phyloP scores from a whole-genome alignment of 2,113 vertebrate species.

The Nesogale talazaci region DNA sequence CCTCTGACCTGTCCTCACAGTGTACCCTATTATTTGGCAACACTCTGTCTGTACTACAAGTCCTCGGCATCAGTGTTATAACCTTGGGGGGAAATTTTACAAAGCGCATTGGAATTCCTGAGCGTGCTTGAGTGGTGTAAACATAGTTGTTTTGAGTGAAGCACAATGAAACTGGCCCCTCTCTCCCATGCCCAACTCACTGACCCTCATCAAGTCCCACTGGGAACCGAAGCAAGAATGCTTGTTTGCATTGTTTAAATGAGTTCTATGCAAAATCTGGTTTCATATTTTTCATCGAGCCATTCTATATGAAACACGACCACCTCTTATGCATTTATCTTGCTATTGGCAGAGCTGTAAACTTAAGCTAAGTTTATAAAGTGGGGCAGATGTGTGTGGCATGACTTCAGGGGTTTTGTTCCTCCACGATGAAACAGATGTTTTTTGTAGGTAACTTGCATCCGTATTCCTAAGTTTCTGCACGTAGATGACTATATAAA shows the following conservation, averaged over 20 bases:
- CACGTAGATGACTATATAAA: slow-evolving; percentile 67
- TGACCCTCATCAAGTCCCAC: neutral
- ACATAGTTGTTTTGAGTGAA: slow-evolving; percentile 61
- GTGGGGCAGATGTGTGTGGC: slow-evolving; percentile 35
- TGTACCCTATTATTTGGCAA: slow-evolving; percentile 73
- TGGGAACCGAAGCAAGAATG: slow-evolving; percentile 27
- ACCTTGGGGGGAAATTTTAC: slow-evolving; percentile 69
- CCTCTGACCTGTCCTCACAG: slow-evolving; percentile 62
- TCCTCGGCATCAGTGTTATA: slow-evolving; percentile 75
- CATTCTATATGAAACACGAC: slow-evolving; percentile 61
- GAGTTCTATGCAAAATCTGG: slow-evolving; percentile 82
- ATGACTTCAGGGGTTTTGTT: slow-evolving; percentile 51
- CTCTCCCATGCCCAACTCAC: neutral
- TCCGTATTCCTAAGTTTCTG: slow-evolving; percentile 67
- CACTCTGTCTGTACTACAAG: slow-evolving; percentile 76
- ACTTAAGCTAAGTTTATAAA: slow-evolving; percentile 58
- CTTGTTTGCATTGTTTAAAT: slow-evolving; percentile 79
- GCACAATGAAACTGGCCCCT: slow-evolving; percentile 38
- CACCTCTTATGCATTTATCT: slow-evolving; percentile 50
- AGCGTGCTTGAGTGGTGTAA: slow-evolving; percentile 46
- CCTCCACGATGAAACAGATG: neutral
- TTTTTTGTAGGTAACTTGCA: slow-evolving; percentile 65
- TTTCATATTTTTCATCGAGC: slow-evolving; percentile 77
- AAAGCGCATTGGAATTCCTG: slow-evolving; percentile 57
- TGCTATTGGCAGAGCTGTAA: slow-evolving; percentile 50